Base-by-base conservation (phyloP, 1,140 invertebrate species). In the Rhynchophorus ferrugineus region DNA sequence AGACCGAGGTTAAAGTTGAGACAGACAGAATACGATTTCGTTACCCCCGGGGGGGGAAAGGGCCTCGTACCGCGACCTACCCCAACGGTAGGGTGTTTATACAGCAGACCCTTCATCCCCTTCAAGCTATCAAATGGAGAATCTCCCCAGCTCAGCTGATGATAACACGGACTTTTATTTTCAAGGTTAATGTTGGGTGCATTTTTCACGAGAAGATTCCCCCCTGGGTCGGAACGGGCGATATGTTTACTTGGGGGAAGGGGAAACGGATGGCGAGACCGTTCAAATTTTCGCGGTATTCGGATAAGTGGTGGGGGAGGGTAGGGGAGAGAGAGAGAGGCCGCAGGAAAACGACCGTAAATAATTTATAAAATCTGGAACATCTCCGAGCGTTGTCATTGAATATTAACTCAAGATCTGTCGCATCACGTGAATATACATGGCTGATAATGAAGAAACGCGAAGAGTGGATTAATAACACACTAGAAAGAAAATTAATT, bases 1-100 rank as follows among this genome's bases (percentile, higher is more conserved):
- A 37, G 43, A 52, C 52, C 50, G 52, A 49, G 49, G 54, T 54
- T 53, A 53, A 53, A 54, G 57, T 58, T 58, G 52, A 58, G 59
- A 58, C 49, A 54, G 59, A 48, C 49, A 48, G 59, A 58, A 58
- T 61, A 57, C 56, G 59, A 55, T 61, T 61, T 54, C 45, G 56
- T 54, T 53, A 57, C 51, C 56, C 56, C 48, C 44, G 50, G 56
- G 56, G 59, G 50, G 45, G 57, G 54, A 52, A 52, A 38, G 22
- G 16, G 35, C 34, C 52, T 44, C 49, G 49, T 20, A 41, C 46
- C 50, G 47, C 33, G 61, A 62, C 61, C 61, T 62, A 49, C 49
- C 54, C 35, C 54, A 62, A 62, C 57, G 61, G 57, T 59, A 51
- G 59, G 59, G 59, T 58, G 52, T 54, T 54, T 54, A 49, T 48